Evolutionary conservation across 2,113 vertebrate genomes (phyloP).

Genomic region (Prochilodus magdalenae): DNA sequence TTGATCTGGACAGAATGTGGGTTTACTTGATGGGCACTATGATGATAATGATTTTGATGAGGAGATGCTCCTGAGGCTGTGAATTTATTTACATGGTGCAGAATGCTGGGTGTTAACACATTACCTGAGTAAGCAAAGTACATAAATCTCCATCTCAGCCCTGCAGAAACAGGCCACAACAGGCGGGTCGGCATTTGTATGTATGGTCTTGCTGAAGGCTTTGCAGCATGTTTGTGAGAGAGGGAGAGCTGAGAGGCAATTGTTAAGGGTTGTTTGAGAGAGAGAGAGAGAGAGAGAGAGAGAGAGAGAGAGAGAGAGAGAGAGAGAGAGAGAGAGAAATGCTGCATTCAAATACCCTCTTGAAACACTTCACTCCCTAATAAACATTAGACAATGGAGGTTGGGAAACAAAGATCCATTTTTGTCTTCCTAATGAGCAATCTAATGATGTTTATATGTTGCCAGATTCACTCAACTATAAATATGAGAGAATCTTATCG

Average conservation of each 20-base stretch:
- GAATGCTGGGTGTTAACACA: neutral
- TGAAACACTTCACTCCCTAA: neutral
- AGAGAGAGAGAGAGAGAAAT: neutral
- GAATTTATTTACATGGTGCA: neutral
- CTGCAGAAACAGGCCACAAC: neutral
- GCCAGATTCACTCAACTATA: neutral
- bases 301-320: neutral
- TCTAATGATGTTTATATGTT: neutral
- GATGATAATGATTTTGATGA: neutral
- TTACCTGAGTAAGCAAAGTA: neutral
- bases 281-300: slow-evolving; percentile 10
- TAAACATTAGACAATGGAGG: neutral
- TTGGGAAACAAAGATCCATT: neutral
- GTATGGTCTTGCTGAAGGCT: neutral
- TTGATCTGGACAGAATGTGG: neutral
- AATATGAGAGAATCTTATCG: neutral
- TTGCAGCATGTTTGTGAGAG: neutral
- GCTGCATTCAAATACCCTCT: neutral
- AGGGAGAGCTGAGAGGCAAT: neutral
- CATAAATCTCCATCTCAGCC: neutral
- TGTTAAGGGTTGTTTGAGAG: neutral
- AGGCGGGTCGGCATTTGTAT: neutral
- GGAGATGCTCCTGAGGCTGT: neutral
- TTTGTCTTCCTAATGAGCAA: neutral
- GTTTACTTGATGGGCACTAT: neutral